Evolutionary conservation across 2,888 invertebrate species (phyloP), one percentile per base, ranked within the genome.

Genomic region (Amaurobius ferox): DNA sequence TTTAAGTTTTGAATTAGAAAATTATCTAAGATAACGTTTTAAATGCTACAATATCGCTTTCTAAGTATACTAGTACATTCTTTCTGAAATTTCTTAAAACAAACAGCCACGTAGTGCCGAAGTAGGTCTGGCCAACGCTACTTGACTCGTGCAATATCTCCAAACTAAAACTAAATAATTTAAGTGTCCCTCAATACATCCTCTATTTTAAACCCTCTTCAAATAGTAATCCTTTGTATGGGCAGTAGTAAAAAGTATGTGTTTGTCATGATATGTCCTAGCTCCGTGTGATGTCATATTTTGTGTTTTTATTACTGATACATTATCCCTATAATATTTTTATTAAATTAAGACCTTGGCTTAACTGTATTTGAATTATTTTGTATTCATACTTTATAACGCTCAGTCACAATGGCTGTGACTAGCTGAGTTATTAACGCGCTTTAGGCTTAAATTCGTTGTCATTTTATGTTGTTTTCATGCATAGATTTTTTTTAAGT

Each of bases 211-310:
- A 71, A 39, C 28, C 40, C 23, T 71, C 5, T 29, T 62, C 19
- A 40, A 64, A 76, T 48, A 73, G 74, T 74, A 73, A 32, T 32
- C 30, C 68, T 86, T 79, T 79, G 79, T 74, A 79, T 79, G 86
- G 79, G 71, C 86, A 73, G 79, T 86, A 86, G 86, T 66, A 68
- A 83, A 80, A 67, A 85, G 40, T 86, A 79, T 86, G 86, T 86
- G 86, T 86, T 86, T 86, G 86, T 86, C 86, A 86, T 86, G 79
- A 79, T 71, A 73, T 79, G 79, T 79, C 79, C 78, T 86, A 79
- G 86, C 86, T 86, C 86, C 86, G 86, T 86, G 86, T 86, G 86
- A 86, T 78, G 86, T 86, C 86, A 86, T 71, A 86, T 86, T 86
- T 86, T 86, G 86, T 86, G 86, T 86, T 79, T 81, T 85, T 74